Percentiles rank a stretch among this genome's conserved stretches.
phyloP scores from a whole-genome alignment of 1,140 invertebrate species.

The Papilio helenus region DNA sequence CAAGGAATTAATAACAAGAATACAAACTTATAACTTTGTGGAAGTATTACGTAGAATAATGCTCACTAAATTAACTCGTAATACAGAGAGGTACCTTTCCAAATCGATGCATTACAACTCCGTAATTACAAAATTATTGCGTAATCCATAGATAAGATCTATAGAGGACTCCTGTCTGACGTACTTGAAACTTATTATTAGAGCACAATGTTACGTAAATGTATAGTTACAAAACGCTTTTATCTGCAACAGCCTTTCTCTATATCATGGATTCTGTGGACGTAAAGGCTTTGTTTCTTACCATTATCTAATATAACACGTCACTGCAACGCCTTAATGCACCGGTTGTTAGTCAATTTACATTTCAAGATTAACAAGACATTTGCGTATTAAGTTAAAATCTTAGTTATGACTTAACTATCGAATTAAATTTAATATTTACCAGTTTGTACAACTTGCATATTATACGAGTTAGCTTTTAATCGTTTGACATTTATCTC shows the following conservation, averaged over 20 bases:
- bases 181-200: slow-evolving; percentile 24
- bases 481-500: not conserved
- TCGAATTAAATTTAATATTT: not conserved
- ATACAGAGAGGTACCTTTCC: not conserved
- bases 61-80: not conserved
- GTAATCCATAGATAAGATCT: slow-evolving; percentile 15
- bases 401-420: slow-evolving; percentile 10
- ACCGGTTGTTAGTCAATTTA: not conserved
- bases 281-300: slow-evolving; percentile 14
- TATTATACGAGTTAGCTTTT: not conserved
- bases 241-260: slow-evolving; percentile 30
- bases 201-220: slow-evolving; percentile 29
- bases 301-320: not conserved
- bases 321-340: not conserved
- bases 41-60: not conserved
- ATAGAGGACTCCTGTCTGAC: slow-evolving; percentile 3
- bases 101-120: not conserved
- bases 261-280: slow-evolving; percentile 24
- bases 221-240: slow-evolving; percentile 20
- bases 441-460: not conserved
- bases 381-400: not conserved
- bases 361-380: not conserved
- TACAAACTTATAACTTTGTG: not conserved
- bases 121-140: slow-evolving; percentile 2
- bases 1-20: not conserved